Evolutionary conservation across 2,888 invertebrate species (phyloP).

Genomic region (Amiota minor): DNA sequence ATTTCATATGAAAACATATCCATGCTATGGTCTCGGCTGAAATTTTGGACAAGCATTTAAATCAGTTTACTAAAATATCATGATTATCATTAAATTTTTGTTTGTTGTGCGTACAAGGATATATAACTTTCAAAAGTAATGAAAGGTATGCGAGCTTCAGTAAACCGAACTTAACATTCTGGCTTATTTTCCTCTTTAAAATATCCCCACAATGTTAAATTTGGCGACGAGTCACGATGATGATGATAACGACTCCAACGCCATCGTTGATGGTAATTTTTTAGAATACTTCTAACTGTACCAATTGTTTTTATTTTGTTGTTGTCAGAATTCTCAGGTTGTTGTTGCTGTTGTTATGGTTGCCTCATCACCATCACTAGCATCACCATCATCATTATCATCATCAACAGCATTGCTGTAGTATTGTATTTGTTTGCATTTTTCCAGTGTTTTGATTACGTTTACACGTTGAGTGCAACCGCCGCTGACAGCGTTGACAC

Average conservation of each 20-base stretch:
- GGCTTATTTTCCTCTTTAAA: neutral
- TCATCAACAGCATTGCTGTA: neutral
- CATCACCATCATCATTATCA: neutral
- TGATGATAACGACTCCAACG: neutral
- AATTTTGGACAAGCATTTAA: too few species aligned
- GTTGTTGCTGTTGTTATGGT: constrained; percentile 13
- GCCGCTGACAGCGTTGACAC: neutral
- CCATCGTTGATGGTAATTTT: neutral
- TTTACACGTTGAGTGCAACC: constrained; percentile 22
- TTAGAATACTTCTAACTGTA: neutral
- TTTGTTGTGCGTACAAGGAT: too few species aligned
- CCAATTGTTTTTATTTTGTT: neutral
- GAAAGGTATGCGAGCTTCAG: neutral
- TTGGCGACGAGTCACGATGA: neutral
- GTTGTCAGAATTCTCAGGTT: constrained; percentile 35
- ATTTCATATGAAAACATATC: neutral
- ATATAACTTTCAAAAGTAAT: neutral
- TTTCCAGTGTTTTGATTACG: constrained; percentile 29
- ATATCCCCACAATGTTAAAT: neutral
- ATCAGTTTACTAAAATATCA: too few species aligned
- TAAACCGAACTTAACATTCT: neutral
- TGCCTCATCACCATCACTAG: neutral
- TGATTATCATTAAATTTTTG: too few species aligned
- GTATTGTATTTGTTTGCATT: constrained; percentile 17
- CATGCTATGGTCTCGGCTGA: too few species aligned